Base-by-base conservation (phyloP, 1,140 invertebrate species). In the Drosophila erecta region DNA sequence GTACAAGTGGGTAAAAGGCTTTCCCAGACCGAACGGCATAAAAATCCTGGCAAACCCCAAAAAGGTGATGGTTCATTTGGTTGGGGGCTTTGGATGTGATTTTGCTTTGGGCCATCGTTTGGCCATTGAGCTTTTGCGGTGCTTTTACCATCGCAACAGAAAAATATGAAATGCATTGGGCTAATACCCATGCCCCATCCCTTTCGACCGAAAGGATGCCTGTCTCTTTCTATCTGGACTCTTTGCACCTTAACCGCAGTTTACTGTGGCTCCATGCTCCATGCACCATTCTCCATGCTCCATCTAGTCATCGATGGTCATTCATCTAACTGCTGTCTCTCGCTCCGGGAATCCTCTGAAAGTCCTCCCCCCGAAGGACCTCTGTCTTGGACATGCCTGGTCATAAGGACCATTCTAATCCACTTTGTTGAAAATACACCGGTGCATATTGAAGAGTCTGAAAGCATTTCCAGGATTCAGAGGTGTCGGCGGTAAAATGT, bases 331-430 rank as follows among this genome's bases (percentile, higher is more conserved):
- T 85, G 46, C 58, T 38, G 69, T 55, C 40, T 40, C 40, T 62
- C 14, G 59, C 30, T 27, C 7, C 20, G 10, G 5, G 17, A 17
- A 22, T 20, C 14, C 15, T 27, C 53, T 11, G 8, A 49, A 49
- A 49, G 46, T 49, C 0, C 30, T 11, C 6, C 20, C 10, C 1
- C 15, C 4, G n/a, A 7, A 15, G 22, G 24, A 8, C 30, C 37
- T 12, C 55, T 12, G n/a, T 41, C 41, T 30, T 51, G 60, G 40
- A 46, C 57, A 62, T 35, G 56, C 62, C 56, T 84, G 71, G 65
- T 66, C 80, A 83, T 83, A 79, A 83, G 70, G 70, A 83, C 71
- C 78, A 70, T 81, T 81, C 70, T 78, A 86, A 86, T 87, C 74
- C 81, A 66, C 74, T 87, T 86, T 86, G 78, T 70, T 81, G 67